These are phyloP conservation scores for Agrotis ipsilon DNA, from an alignment of 2,888 invertebrate genomes.

Conservation along the genomic window DNA sequence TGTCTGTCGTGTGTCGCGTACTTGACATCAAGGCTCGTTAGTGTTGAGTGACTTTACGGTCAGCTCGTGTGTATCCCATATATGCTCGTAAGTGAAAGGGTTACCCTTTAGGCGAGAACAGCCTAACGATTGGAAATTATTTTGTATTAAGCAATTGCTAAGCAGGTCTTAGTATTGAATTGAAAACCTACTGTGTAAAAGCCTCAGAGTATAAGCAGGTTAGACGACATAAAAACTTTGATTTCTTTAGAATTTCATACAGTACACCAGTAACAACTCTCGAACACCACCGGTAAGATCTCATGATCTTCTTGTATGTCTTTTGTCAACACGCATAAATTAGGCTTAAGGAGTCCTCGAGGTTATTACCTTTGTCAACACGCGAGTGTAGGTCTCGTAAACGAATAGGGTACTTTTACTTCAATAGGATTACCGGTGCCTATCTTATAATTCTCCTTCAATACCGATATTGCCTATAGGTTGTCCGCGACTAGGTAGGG, in stretches of 20 bases:
- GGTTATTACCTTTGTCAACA: slow-evolving; percentile 52
- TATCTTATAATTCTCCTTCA: slow-evolving; percentile 60
- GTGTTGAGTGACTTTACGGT: slow-evolving; percentile 65
- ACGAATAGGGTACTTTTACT: slow-evolving; percentile 47
- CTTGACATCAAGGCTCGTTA: slow-evolving; percentile 68
- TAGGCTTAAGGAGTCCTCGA: slow-evolving; percentile 47
- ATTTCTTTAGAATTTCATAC: slow-evolving; percentile 11
- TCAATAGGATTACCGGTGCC: slow-evolving; percentile 60
- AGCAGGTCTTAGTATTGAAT: slow-evolving; percentile 6
- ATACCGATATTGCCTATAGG: slow-evolving; percentile 69
- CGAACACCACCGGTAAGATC: slow-evolving; percentile 9
- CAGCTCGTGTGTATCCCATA: slow-evolving; percentile 57
- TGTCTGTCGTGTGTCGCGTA: slow-evolving; percentile 59
- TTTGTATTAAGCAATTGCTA: slow-evolving; percentile 22
- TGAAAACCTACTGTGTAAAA: not conserved
- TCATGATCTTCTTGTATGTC: slow-evolving; percentile 36
- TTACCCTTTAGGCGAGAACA: slow-evolving; percentile 39
- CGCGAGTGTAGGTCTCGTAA: slow-evolving; percentile 41
- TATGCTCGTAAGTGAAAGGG: slow-evolving; percentile 49
- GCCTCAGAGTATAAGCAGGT: not conserved
- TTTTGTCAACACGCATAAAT: slow-evolving; percentile 58
- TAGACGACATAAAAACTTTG: not conserved
- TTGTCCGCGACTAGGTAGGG: slow-evolving; percentile 74
- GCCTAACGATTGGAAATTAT: slow-evolving; percentile 29
- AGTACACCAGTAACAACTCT: slow-evolving; percentile 13